A percentile compares a stretch with the other conserved stretches of the same genome.
Evolutionary conservation across 2,797 vertebrate genomes (phyloP).

Genomic region (Alexandromys oeconomus): DNA sequence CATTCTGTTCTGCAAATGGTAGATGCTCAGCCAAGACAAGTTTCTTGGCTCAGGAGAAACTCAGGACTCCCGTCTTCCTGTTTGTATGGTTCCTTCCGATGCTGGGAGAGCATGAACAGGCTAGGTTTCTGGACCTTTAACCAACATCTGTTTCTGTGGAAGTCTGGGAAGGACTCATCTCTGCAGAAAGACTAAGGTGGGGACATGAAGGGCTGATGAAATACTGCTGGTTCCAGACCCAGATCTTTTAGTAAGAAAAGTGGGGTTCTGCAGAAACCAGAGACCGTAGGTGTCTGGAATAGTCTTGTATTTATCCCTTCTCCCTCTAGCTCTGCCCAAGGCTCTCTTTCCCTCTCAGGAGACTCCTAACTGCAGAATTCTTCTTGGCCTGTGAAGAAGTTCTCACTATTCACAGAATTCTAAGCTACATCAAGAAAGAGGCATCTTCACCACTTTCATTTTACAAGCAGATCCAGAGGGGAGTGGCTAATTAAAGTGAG

Average conservation of each 20-base stretch:
- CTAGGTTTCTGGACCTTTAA: neutral
- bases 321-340: neutral
- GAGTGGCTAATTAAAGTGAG: neutral
- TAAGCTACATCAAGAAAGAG: slow-evolving; percentile 9
- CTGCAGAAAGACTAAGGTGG: neutral
- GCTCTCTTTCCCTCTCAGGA: neutral
- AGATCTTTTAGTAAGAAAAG: neutral
- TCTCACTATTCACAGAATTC: slow-evolving; percentile 6
- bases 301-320: neutral
- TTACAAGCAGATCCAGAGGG: neutral
- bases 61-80: neutral
- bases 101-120: neutral
- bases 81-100: neutral
- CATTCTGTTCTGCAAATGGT: neutral
- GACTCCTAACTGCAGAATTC: slow-evolving; percentile 23
- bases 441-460: neutral
- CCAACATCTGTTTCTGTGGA: neutral
- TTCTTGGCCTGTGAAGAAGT: neutral
- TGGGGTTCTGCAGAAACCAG: neutral
- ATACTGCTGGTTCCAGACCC: neutral
- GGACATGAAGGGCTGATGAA: neutral
- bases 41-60: slow-evolving; percentile 23
- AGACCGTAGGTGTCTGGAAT: neutral
- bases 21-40: neutral
- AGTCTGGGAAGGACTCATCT: neutral